These are phyloP conservation scores for Onychorhynchus coronatus DNA, from an alignment of 2,113 vertebrate species.

Conservation along the genomic window DNA sequence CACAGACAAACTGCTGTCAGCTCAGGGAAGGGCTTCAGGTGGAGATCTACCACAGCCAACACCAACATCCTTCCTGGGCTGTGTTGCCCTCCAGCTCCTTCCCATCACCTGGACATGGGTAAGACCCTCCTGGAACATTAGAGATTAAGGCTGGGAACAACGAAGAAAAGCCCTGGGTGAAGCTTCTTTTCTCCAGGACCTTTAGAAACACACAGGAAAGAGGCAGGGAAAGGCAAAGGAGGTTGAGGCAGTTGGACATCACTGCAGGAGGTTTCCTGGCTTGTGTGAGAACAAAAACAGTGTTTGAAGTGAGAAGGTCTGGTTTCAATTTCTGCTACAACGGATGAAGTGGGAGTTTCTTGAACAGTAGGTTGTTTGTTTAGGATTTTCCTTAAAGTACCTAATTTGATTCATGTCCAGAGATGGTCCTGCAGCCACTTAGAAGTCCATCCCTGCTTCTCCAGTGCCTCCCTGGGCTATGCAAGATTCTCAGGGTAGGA, in stretches of 20 bases:
- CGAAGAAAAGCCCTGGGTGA: not conserved
- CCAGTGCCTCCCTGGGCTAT: not conserved
- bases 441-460: not conserved
- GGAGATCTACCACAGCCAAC: not conserved
- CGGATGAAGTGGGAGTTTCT: not conserved
- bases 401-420: not conserved
- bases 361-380: not conserved
- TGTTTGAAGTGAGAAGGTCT: not conserved
- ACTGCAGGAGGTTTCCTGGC: not conserved
- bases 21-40: not conserved
- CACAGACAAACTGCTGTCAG: not conserved
- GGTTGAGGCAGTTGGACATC: not conserved
- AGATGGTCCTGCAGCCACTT: not conserved
- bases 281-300: not conserved
- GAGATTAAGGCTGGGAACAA: not conserved
- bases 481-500: not conserved
- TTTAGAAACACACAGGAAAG: not conserved
- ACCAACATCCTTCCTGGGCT: not conserved
- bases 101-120: rapidly evolving
- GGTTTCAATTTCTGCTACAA: not conserved
- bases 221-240: not conserved
- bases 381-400: not conserved
- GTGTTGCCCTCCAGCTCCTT: not conserved
- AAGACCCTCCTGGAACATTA: not conserved
- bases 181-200: not conserved